Percentiles rank a stretch among this genome's conserved stretches.
Conservation (phyloP, 2,888 invertebrate species). For the Erebia palarica region DNA sequence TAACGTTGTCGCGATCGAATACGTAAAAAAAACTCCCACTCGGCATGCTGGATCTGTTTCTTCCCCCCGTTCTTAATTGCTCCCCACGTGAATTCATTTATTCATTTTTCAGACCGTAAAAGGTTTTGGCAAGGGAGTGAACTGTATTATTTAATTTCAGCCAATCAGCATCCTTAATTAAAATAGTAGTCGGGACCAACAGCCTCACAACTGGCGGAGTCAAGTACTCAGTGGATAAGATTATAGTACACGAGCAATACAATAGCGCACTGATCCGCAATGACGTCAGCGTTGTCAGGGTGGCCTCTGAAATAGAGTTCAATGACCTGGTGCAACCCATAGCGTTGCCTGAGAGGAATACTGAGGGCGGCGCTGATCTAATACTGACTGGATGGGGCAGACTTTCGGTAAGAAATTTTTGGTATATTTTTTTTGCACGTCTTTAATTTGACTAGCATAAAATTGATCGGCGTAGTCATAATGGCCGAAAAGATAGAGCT, state of each 20-base stretch:
- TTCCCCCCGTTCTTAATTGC: too few relatives aligned
- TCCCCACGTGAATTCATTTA: too few relatives aligned
- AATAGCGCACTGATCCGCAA: constrained; percentile 58
- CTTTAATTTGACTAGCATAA: too few relatives aligned
- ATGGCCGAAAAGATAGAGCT: too few relatives aligned
- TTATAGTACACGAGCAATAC: constrained; percentile 70
- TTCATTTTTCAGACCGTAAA: neutral
- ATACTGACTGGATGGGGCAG: constrained; percentile 77
- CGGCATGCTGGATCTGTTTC: too few relatives aligned
- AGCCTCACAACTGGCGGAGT: constrained; percentile 67
- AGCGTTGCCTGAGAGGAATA: constrained; percentile 56
- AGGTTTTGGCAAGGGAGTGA: neutral
- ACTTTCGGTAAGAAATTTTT: constrained; percentile 54
- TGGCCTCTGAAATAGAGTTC: constrained; percentile 58
- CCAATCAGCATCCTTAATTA: constrained; percentile 38
- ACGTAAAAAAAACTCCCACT: too few relatives aligned
- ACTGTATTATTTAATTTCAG: constrained; percentile 37
- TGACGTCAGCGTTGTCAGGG: constrained; percentile 61
- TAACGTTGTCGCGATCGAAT: too few relatives aligned
- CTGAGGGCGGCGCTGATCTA: constrained; percentile 57
- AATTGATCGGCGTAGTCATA: too few relatives aligned
- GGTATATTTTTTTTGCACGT: too few relatives aligned
- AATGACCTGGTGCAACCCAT: constrained; percentile 62
- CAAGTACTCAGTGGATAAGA: constrained; percentile 58
- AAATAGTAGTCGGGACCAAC: constrained; percentile 76